Percentiles rank a stretch among this genome's conserved stretches.
Conservation (phyloP, 2,113 vertebrate species). For the Ellobius talpinus region DNA sequence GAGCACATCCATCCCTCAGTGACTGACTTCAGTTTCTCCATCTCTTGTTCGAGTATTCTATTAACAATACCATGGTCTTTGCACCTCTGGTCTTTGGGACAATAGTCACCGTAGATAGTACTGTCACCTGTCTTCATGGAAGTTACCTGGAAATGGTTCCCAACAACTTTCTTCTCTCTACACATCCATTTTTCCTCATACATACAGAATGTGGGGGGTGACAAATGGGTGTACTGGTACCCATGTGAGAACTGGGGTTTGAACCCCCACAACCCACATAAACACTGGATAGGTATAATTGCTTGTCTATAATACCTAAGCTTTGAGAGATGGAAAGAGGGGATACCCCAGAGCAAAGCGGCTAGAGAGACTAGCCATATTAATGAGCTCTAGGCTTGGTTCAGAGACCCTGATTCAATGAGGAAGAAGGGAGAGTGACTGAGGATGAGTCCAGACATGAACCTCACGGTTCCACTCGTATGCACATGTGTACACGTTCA, state of each 20-base stretch:
- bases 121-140: not conserved
- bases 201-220: not conserved
- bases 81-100: not conserved
- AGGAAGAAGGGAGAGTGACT: not conserved
- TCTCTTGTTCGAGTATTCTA: not conserved
- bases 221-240: not conserved
- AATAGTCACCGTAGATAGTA: not conserved
- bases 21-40: not conserved
- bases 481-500: too few relatives aligned
- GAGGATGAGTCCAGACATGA: not conserved
- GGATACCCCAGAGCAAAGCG: not conserved
- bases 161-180: not conserved
- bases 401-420: not conserved
- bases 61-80: not conserved
- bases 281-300: not conserved
- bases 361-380: not conserved
- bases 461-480: not conserved
- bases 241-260: not conserved
- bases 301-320: not conserved
- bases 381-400: not conserved
- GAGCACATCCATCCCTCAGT: not conserved
- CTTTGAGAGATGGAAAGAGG: not conserved
- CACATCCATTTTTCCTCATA: not conserved
- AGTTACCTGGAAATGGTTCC: not conserved
- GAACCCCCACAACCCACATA: not conserved